Base-by-base conservation (phyloP, 2,113 vertebrate species). In the Hypanus sabinus region DNA sequence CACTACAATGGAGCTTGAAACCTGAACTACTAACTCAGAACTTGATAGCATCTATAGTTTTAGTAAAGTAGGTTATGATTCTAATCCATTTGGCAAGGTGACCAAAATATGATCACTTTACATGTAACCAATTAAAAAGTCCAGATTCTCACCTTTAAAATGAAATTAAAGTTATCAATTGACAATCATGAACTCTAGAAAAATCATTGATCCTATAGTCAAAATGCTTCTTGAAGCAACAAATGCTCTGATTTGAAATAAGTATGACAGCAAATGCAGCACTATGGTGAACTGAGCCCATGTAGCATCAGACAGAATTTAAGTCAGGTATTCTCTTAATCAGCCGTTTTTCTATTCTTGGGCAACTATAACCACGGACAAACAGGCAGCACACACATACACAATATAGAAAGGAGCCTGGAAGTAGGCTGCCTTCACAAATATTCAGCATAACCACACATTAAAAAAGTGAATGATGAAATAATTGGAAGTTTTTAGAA, bases 161-260 rank as follows among this genome's bases (percentile, higher is more conserved):
- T 3, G n/a, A 79, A 36, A 3, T 57, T 22, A 57, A 85, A 85
- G 38, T 22, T 55, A 83, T 38, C 80, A 57, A 24, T 27, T 24
- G 81, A 0, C 81, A 85, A 85, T 27, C 46, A 85, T 24, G 22
- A 24, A 1, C 1, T 85, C 9, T 27, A 57, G 81, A 57, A 85
- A 85, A 10, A 10, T 27, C 10, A 3, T 60, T 30, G 55, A 85
- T 85, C 57, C 57, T 60, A 3, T 57, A 57, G 2, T 10, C 46
- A 12, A 12, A 85, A 30, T 85, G 3, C 10, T 57, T 85, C 46
- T 85, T 57, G 55, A 85, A 57, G 9, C 46, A 85, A 85, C 57
- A 57, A 85, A 85, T 46, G 46, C 46, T 46, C 46, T 73, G 71
- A 83, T 83, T 83, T 83, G 38, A 83, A 83, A 83, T 55, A 85